phyloP scores from a whole-genome alignment of 2,113 vertebrate species.

The Cochlearius cochlearius region DNA sequence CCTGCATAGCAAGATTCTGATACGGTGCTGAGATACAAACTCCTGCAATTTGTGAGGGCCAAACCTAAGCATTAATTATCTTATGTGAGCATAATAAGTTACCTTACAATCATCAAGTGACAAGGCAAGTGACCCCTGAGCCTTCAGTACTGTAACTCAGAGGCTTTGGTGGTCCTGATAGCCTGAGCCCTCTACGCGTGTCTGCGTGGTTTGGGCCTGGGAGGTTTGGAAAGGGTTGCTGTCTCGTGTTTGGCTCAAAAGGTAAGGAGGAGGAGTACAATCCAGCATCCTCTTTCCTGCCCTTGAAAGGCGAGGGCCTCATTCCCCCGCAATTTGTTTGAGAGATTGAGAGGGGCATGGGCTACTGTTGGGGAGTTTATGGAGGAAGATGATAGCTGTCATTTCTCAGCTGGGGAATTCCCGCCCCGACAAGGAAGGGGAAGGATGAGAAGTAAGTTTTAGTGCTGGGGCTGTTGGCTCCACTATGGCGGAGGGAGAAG shows the following conservation, averaged over 20 bases:
- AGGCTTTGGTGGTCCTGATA: not conserved
- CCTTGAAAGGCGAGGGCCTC: not conserved
- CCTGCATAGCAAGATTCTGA: not conserved
- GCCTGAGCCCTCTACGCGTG: not conserved
- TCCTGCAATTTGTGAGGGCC: not conserved
- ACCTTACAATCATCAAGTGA: not conserved
- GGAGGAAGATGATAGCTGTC: not conserved
- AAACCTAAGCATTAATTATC: not conserved
- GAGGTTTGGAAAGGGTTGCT: not conserved
- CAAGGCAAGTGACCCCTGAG: not conserved
- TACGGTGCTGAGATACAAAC: not conserved
- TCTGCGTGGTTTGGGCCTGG: not conserved
- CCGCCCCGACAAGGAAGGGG: not conserved
- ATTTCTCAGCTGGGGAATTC: not conserved
- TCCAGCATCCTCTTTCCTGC: not conserved
- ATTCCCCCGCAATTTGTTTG: not conserved
- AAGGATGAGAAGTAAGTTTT: not conserved
- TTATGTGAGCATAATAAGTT: not conserved
- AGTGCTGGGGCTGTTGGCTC: not conserved
- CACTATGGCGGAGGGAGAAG: not conserved
- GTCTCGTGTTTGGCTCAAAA: not conserved
- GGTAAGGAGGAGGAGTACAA: not conserved
- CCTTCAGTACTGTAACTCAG: not conserved
- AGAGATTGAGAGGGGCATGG: not conserved
- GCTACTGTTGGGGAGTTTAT: not conserved